Percentiles rank a stretch among this genome's conserved stretches.
phyloP scores from a whole-genome alignment of 37 sponge, comb jelly and placozoan species.

The Halichondria panicea region DNA sequence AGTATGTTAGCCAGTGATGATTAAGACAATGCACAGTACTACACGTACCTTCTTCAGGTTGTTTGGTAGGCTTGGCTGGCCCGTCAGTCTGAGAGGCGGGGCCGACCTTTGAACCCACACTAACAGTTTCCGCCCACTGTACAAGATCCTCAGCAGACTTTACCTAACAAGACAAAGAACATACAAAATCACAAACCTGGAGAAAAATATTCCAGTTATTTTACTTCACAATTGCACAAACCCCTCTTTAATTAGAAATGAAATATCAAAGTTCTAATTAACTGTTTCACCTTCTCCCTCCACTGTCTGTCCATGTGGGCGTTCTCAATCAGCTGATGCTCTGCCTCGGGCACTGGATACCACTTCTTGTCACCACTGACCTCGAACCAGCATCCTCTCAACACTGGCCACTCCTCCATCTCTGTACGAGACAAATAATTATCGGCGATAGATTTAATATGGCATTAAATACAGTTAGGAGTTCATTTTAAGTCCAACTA shows the following conservation, averaged over 20 bases:
- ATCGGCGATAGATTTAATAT: no score
- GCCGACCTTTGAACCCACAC: not conserved
- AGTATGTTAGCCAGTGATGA: no score
- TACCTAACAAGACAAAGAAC: conserved; percentile 1
- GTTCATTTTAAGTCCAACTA: no score
- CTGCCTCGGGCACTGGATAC: conserved; percentile 70
- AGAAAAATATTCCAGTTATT: no score
- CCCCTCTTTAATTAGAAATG: no score
- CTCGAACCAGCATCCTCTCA: conserved; percentile 83
- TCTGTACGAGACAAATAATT: not conserved
- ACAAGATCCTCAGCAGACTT: conserved; percentile 19
- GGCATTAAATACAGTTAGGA: no score
- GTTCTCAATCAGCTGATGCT: conserved; percentile 50
- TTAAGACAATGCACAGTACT: no score
- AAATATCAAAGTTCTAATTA: no score
- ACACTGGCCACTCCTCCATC: conserved; percentile 35
- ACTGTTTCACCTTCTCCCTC: conserved; percentile 48
- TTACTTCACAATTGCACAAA: no score
- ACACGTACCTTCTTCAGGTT: no score
- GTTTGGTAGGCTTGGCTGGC: not conserved
- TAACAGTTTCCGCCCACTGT: conserved; percentile 23
- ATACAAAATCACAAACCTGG: not conserved
- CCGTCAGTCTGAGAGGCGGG: not conserved
- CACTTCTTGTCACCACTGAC: conserved; percentile 64
- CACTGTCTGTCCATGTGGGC: conserved; percentile 51